phyloP scores from a whole-genome alignment of 2,797 vertebrate species.

The Craterocephalus amniculus region DNA sequence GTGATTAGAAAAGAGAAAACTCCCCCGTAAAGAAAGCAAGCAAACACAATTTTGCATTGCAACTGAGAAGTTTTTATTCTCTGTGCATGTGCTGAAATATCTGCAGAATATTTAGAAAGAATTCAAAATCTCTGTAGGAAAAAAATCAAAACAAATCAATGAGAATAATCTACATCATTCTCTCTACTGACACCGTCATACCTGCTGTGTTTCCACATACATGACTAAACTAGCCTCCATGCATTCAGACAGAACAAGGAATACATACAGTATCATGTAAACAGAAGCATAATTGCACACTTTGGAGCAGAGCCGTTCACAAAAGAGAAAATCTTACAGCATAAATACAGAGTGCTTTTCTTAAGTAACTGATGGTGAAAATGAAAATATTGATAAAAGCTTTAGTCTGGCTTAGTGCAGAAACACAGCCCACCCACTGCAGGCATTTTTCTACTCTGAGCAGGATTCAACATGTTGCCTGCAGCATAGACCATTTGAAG shows the following conservation, averaged over 20 bases:
- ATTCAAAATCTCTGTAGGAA: slow-evolving; percentile 58
- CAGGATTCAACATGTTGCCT: slow-evolving; percentile 1
- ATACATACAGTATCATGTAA: slow-evolving; percentile 41
- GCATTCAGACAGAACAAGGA: slow-evolving; percentile 49
- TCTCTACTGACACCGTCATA: slow-evolving; percentile 31
- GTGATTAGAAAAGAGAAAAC: not conserved
- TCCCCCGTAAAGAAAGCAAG: slow-evolving; percentile 15
- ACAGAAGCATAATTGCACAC: slow-evolving; percentile 52
- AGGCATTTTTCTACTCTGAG: slow-evolving; percentile 2
- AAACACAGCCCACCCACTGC: slow-evolving; percentile 17
- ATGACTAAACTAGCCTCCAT: slow-evolving; percentile 35
- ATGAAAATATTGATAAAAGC: slow-evolving; percentile 34
- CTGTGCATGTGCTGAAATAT: slow-evolving; percentile 64
- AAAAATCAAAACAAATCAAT: slow-evolving; percentile 13
- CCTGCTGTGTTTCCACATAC: slow-evolving; percentile 46
- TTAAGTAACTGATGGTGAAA: slow-evolving; percentile 12
- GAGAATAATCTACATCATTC: slow-evolving; percentile 29
- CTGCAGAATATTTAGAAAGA: slow-evolving; percentile 63
- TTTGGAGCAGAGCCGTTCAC: slow-evolving; percentile 43
- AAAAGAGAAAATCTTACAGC: slow-evolving; percentile 20
- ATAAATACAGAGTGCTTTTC: slow-evolving; percentile 39
- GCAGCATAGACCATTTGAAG: slow-evolving; percentile 7
- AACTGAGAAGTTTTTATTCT: slow-evolving; percentile 76
- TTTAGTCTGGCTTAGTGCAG: slow-evolving; percentile 19
- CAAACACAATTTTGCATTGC: slow-evolving; percentile 54